These are phyloP conservation scores for Cydia amplana DNA, from an alignment of 1,140 invertebrate genomes.

Conservation along the genomic window DNA sequence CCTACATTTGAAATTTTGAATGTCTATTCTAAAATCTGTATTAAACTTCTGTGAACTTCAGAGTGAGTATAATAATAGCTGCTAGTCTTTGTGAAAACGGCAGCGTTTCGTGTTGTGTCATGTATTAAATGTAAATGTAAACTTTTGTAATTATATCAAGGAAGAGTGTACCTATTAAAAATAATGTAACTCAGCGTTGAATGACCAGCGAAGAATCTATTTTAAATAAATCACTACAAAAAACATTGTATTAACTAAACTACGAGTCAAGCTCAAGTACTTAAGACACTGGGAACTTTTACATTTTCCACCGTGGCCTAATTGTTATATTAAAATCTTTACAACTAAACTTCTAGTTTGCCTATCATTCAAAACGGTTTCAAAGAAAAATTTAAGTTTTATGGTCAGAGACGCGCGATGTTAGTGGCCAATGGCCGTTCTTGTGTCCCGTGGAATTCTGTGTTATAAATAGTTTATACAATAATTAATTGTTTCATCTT, in stretches of 20 bases:
- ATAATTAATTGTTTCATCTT: too few relatives aligned
- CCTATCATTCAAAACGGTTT: too few relatives aligned
- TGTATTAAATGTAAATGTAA: not conserved
- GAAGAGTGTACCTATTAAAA: not conserved
- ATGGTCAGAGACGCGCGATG: too few relatives aligned
- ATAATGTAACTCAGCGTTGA: not conserved
- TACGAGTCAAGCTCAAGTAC: not conserved
- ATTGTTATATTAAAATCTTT: too few relatives aligned
- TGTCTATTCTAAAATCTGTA: not conserved
- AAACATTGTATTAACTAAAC: not conserved
- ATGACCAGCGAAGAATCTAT: not conserved
- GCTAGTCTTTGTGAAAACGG: not conserved
- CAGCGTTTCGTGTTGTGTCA: not conserved
- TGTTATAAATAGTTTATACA: too few relatives aligned
- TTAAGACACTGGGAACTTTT: not conserved
- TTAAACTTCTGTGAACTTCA: not conserved
- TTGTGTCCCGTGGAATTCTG: too few relatives aligned
- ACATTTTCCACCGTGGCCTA: too few relatives aligned
- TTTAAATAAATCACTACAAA: not conserved
- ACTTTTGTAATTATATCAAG: not conserved
- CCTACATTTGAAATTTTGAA: not conserved
- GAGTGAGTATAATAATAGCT: not conserved
- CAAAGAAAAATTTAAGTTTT: too few relatives aligned
- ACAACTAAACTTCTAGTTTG: too few relatives aligned
- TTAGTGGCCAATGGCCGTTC: too few relatives aligned